Evolutionary conservation across 1,140 invertebrate species (phyloP).

Genomic region (Hyles vespertilio): DNA sequence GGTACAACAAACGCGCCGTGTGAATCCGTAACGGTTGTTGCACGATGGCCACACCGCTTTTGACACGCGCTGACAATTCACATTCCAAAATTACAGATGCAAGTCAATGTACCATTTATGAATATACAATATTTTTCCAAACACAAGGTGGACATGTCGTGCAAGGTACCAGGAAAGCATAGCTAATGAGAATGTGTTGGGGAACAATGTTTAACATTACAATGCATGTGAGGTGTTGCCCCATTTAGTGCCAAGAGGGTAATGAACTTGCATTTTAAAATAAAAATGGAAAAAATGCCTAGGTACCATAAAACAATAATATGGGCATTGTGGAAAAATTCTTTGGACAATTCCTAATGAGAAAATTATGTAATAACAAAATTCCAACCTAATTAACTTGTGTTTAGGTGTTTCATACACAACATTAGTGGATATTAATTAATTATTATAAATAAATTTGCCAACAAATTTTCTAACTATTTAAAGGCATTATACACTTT

Average conservation of each 20-base stretch:
- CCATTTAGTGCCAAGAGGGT: conserved; percentile 3
- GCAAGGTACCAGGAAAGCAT: conserved; percentile 18
- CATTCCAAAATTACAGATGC: conserved; percentile 21
- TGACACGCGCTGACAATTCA: conserved; percentile 25
- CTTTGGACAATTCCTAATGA: no score
- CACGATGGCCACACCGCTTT: conserved; percentile 16
- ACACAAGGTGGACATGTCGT: conserved; percentile 2
- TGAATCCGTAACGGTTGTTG: conserved; percentile 43
- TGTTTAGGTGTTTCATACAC: no score
- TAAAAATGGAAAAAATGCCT: neutral
- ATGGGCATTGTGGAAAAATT: no score
- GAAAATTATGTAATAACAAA: no score
- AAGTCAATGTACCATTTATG: conserved; percentile 17
- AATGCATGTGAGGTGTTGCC: conserved; percentile 8
- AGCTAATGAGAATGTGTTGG: conserved; percentile 12
- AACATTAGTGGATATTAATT: no score
- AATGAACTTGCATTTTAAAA: conserved; percentile 8
- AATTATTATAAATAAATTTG: no score
- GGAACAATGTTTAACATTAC: conserved; percentile 13
- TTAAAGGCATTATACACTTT: no score
- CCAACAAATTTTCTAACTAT: no score
- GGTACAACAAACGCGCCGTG: conserved; percentile 36
- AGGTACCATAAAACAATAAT: no score
- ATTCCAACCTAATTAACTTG: no score
- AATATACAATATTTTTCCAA: conserved; percentile 16